Conservation (phyloP, 2,797 vertebrate genomes). For the Amblyraja radiata region DNA sequence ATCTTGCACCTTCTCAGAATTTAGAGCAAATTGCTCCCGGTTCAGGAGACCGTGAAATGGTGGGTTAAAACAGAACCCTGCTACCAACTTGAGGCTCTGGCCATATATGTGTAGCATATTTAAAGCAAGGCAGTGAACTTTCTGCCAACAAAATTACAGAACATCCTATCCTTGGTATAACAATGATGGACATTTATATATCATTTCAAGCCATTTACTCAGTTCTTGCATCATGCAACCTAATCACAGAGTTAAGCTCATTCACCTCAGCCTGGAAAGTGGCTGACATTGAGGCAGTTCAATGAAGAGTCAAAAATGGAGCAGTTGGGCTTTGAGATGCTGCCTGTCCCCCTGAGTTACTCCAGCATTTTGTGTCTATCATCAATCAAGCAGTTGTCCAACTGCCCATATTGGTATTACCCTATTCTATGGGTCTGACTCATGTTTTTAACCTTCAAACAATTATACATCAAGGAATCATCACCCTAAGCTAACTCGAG, state of each 20-base stretch:
- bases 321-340: background rate
- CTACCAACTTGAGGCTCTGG: background rate
- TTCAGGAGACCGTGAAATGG: background rate
- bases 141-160: background rate
- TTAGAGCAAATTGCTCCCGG: background rate
- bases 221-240: background rate
- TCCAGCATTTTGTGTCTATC: too few relatives aligned
- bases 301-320: background rate
- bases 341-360: too few relatives aligned
- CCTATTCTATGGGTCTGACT: background rate
- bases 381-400: background rate
- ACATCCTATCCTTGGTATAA: background rate
- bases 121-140: background rate
- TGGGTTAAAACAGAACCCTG: background rate
- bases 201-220: background rate
- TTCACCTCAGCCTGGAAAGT: background rate
- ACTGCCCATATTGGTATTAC: too few relatives aligned
- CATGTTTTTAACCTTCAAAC: background rate
- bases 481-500: background rate
- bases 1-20: background rate
- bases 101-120: background rate
- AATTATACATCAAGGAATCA: background rate
- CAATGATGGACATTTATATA: background rate
- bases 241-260: background rate
- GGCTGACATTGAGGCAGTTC: background rate